Evolutionary conservation across 2,797 vertebrate species (phyloP), one percentile per base, ranked within the genome.

Genomic region (Echiichthys vipera): DNA sequence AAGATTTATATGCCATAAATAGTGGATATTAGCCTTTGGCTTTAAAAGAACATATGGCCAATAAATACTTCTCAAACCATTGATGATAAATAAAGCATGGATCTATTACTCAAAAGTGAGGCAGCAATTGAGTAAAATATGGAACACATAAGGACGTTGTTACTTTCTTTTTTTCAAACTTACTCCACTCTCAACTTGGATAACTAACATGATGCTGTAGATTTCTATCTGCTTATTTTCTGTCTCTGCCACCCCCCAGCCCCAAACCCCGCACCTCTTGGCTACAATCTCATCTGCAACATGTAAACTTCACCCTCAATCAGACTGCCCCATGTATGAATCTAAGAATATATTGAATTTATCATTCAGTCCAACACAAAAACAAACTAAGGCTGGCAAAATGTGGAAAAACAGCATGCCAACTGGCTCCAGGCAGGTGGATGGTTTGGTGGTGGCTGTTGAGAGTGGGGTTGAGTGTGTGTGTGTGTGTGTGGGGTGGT

Each of bases 1-100:
- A 76, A 53, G 63, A 91, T 89, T 87, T 13, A 81, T 83, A 74
- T 18, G 64, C 42, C 54, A 74, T 69, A 85, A 91, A 85, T 71
- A 80, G 56, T 22, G 24, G 65, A 86, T 85, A 84, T 89, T 86
- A 81, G 55, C 79, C 77, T 77, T 88, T 85, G 71, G 54, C 79
- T 89, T 73, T 25, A 70, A 68, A 65, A 73, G 57, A 81, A 73
- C 61, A 58, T 71, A 77, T 55, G 50, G 55, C 49, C 34, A 27
- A 88, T 90, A 88, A 81, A 86, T 88, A 86, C 82, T 62, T 74
- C 70, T 84, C 77, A 75, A 43, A 14, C 37, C 39, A 61, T 39
- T 80, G 73, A 69, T 78, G 71, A 63, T 58, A 65, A 77, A 32
- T 59, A 15, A 81, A 72, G n/a, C 74, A 65, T 15, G 36, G n/a